Conservation (phyloP, 2,888 invertebrate species). For the Diadromus collaris region DNA sequence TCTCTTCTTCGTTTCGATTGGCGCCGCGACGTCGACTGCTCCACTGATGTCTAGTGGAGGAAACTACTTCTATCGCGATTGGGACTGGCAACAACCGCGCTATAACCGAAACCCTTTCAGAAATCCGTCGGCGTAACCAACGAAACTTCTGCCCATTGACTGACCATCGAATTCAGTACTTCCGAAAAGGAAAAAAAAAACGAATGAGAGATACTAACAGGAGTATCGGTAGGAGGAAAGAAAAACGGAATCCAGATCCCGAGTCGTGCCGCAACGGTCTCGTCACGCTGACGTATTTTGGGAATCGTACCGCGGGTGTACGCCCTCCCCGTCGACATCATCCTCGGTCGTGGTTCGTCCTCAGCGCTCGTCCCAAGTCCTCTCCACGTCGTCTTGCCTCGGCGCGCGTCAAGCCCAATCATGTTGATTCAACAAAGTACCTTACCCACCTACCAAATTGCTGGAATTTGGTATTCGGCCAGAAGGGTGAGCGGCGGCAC, state of each 20-base stretch:
- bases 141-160: background rate
- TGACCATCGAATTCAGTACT: background rate
- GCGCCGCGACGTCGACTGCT: constrained; percentile 53
- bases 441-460: constrained; percentile 79
- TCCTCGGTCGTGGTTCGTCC: constrained; percentile 42
- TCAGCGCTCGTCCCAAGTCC: constrained; percentile 56
- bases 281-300: constrained; percentile 29
- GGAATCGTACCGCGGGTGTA: constrained; percentile 2
- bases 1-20: constrained; percentile 54
- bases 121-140: background rate
- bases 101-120: constrained; percentile 16
- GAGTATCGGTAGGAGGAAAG: background rate
- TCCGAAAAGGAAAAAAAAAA: background rate
- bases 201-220: constrained; percentile 2
- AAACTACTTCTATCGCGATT: constrained; percentile 41
- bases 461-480: constrained; percentile 80
- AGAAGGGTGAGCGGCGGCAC: constrained; percentile 70
- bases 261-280: constrained; percentile 35
- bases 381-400: constrained; percentile 65
- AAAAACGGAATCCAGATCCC: constrained; percentile 19
- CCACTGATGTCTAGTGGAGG: constrained; percentile 37
- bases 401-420: constrained; percentile 78
- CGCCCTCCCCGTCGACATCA: constrained; percentile 15
- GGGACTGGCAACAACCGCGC: constrained; percentile 13
- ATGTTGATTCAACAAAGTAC: constrained; percentile 80